Conservation (phyloP, 2,113 vertebrate genomes). For the Perca schrenkii region DNA sequence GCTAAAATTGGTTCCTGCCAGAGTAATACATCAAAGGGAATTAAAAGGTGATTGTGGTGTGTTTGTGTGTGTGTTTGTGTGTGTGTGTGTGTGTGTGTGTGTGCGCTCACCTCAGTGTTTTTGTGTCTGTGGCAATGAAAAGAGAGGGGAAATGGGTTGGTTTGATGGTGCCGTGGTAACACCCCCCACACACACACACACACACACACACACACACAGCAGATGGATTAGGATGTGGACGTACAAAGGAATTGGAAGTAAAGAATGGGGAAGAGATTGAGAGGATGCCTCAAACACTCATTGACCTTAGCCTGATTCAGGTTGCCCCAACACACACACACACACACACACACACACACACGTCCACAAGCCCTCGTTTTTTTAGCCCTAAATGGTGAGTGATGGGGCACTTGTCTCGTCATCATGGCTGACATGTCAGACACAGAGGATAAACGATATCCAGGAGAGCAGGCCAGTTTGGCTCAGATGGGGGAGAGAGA, state of each 20-base stretch:
- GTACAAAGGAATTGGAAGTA: slow-evolving; percentile 43
- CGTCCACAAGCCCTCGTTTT: neutral
- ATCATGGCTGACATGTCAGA: slow-evolving; percentile 73
- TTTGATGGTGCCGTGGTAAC: slow-evolving; percentile 70
- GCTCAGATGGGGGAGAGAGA: slow-evolving; percentile 19
- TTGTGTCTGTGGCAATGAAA: slow-evolving; percentile 14
- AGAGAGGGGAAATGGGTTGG: slow-evolving; percentile 64
- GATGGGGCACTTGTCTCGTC: slow-evolving; percentile 68
- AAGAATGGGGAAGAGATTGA: slow-evolving; percentile 39
- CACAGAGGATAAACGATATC: slow-evolving; percentile 65
- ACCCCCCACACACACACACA: slow-evolving; percentile 24
- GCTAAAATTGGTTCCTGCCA: slow-evolving; percentile 85
- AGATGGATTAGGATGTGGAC: slow-evolving; percentile 70
- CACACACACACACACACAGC: slow-evolving; percentile 20
- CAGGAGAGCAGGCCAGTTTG: slow-evolving; percentile 43
- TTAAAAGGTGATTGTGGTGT: slow-evolving; percentile 83
- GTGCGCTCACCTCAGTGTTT: neutral
- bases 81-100: slow-evolving; percentile 21
- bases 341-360: slow-evolving; percentile 3
- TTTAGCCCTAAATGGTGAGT: slow-evolving; percentile 53
- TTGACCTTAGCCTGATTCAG: slow-evolving; percentile 62
- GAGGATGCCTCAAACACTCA: slow-evolving; percentile 42
- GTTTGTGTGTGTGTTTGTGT: slow-evolving; percentile 37
- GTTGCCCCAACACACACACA: slow-evolving; percentile 20
- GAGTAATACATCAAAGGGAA: slow-evolving; percentile 85